Evolutionary conservation across 2,888 invertebrate genomes (phyloP), one percentile per base, ranked within the genome.

Genomic region (Perithous albicinctus): DNA sequence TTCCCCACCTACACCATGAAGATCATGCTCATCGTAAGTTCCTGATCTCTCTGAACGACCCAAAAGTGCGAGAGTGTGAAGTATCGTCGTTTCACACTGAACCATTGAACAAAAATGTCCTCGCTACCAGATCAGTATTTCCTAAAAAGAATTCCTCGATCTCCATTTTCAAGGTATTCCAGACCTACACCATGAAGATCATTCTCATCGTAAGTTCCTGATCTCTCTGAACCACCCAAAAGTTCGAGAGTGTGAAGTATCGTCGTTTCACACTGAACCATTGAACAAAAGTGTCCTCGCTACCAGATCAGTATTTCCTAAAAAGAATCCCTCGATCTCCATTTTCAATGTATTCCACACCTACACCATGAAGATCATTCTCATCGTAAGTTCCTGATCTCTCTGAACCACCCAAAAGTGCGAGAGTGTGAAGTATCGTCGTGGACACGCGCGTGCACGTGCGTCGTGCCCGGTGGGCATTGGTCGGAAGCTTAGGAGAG

Each of bases 391-490:
- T 6, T 10, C 41, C 18, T 38, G 4, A 18, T 51, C 67, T 51
- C 48, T 32, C 15, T 1, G n/a, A 15, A 3, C n/a, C 18, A n/a
- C 8, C 61, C 43, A n/a, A 18, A 73, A 56, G 61, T 67, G 46
- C 56, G 29, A 56, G 5, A 29, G 12, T 29, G 29, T 32, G 15
- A 20, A 35, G 26, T 66, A 64, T 43, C 51, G 51, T 32, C 72
- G 61, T n/a, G 15, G 59, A 56, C 46, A 73, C 35, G 70, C 77
- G 66, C 46, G 63, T 38, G 72, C 72, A 29, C 41, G 69, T 69
- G 74, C 43, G 35, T 75, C 38, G 43, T 64, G 74, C 48, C 74
- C 59, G 61, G 23, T 56, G 80, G 77, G 77, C 63, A 73, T n/a
- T n/a, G n/a, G n/a, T n/a, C 29, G 29, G 54, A 56, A n/a, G n/a